A percentile compares a stretch with the other conserved stretches of the same genome.
Evolutionary conservation across 1,140 invertebrate species (phyloP).

Genomic region (Mamestra configurata): DNA sequence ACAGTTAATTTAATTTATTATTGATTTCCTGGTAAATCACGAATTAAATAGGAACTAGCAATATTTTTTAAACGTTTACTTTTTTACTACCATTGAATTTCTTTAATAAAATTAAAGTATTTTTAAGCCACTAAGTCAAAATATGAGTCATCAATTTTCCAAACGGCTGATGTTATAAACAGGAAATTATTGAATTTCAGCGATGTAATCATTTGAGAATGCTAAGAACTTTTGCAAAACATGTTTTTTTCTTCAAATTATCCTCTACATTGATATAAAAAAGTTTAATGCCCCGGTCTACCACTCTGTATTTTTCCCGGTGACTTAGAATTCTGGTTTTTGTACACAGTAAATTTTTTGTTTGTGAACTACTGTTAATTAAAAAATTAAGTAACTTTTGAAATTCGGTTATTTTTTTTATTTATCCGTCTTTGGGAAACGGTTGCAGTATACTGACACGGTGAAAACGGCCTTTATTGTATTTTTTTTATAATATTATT

Average conservation of each 20-base stretch:
- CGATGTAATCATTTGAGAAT: background rate
- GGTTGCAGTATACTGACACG: no score
- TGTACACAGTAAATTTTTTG: no score
- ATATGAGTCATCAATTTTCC: slow-evolving; percentile 7
- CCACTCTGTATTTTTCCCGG: background rate
- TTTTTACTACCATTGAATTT: background rate
- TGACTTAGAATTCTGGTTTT: no score
- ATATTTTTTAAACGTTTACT: background rate
- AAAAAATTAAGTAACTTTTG: no score
- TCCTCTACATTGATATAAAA: background rate
- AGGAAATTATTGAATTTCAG: slow-evolving; percentile 24
- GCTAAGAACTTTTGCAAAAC: slow-evolving; percentile 9
- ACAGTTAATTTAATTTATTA: background rate
- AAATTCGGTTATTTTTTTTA: no score
- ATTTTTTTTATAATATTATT: no score
- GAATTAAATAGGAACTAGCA: background rate
- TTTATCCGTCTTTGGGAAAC: no score
- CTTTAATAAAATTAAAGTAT: background rate
- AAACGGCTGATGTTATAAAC: background rate
- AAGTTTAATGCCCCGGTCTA: background rate
- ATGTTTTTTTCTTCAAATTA: background rate
- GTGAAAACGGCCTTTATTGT: no score
- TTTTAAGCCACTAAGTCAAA: background rate
- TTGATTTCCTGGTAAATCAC: background rate
- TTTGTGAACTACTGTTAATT: no score